These are phyloP conservation scores for Acridotheres tristis DNA, from an alignment of 2,797 vertebrate species.

Conservation along the genomic window DNA sequence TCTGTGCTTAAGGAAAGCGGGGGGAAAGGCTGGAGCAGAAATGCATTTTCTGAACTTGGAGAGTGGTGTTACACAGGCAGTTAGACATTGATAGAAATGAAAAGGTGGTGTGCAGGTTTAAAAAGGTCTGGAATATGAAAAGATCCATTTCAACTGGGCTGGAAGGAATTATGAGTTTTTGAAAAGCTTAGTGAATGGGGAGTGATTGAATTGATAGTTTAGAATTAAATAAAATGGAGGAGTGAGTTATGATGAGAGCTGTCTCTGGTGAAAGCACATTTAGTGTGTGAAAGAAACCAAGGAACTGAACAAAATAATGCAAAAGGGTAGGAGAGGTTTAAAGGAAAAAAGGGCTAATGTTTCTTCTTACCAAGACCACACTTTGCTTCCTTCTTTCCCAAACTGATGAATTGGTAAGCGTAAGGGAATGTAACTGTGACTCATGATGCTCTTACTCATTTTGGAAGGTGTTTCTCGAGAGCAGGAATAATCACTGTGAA, in stretches of 20 bases:
- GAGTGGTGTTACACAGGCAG: background rate
- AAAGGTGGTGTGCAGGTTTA: background rate
- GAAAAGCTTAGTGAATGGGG: background rate
- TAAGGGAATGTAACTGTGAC: background rate
- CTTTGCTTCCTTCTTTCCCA: background rate
- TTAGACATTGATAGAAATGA: background rate
- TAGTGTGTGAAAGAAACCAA: background rate
- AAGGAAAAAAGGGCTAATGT: background rate
- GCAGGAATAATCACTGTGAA: background rate
- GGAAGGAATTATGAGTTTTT: background rate
- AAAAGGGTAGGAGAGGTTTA: background rate
- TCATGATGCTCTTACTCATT: background rate
- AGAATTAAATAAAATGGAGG: background rate
- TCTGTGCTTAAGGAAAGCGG: background rate
- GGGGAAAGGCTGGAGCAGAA: background rate
- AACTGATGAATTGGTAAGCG: background rate
- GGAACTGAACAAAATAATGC: background rate
- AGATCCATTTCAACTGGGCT: background rate
- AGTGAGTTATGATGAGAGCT: background rate
- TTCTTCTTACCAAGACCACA: background rate
- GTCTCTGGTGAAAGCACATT: background rate
- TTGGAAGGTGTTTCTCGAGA: background rate
- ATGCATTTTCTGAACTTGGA: background rate
- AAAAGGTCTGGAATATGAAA: background rate
- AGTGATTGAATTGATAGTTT: background rate